Evolutionary conservation across 2,888 invertebrate genomes (phyloP).

Genomic region (Synanthedon myopaeformis): DNA sequence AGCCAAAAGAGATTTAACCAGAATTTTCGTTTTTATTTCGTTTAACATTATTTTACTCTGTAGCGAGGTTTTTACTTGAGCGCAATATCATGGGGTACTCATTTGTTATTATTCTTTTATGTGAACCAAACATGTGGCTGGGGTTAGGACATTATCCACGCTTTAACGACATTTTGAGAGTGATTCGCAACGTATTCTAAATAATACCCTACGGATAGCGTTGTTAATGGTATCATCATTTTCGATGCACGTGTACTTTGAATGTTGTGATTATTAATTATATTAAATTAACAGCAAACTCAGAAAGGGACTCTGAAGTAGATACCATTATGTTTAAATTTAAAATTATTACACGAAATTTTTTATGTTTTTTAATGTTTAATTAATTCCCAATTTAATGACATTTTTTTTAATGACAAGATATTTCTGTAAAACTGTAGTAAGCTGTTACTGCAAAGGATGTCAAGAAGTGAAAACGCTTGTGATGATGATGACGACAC

Average conservation of each 20-base stretch:
- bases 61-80: conserved; percentile 4
- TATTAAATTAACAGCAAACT: background rate
- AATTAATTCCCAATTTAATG: too few species aligned
- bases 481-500: too few species aligned
- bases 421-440: too few species aligned
- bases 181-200: conserved; percentile 51
- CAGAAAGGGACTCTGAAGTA: background rate
- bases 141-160: conserved; percentile 48
- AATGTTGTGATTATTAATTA: conserved; percentile 13
- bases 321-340: too few species aligned
- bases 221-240: conserved; percentile 43
- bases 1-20: conserved; percentile 9
- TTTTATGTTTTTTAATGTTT: too few species aligned
- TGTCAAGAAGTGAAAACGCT: too few species aligned
- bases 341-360: too few species aligned
- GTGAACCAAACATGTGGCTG: conserved; percentile 63
- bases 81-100: background rate
- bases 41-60: conserved; percentile 17
- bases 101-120: conserved; percentile 44
- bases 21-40: conserved; percentile 5
- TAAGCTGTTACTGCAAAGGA: too few species aligned
- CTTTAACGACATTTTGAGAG: conserved; percentile 60
- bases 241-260: conserved; percentile 42
- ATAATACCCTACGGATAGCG: conserved; percentile 24
- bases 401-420: too few species aligned